These are phyloP conservation scores for Cenopis cana DNA, from an alignment of 2,888 invertebrate species.

Conservation along the genomic window DNA sequence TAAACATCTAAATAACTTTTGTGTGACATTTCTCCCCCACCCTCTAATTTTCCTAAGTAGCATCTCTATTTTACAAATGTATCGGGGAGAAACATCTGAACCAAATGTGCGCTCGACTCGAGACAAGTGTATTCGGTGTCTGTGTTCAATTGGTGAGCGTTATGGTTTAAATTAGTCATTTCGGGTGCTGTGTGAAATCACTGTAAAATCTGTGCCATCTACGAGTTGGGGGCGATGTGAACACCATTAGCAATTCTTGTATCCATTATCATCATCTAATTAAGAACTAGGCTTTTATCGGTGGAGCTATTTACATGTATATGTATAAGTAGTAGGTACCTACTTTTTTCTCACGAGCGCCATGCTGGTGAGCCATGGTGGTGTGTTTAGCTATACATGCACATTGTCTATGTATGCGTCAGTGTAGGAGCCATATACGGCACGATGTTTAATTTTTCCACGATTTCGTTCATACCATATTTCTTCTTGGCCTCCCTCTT, in stretches of 20 bases:
- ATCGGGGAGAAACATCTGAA: constrained; percentile 73
- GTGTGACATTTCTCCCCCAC: constrained; percentile 82
- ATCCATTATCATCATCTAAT: background rate
- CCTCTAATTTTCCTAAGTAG: constrained; percentile 84
- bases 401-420: no score
- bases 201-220: constrained; percentile 25
- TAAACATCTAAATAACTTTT: constrained; percentile 85
- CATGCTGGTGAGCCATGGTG: no score
- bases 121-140: constrained; percentile 43
- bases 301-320: no score
- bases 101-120: constrained; percentile 69
- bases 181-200: constrained; percentile 24
- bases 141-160: constrained; percentile 36
- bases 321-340: no score
- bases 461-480: no score
- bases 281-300: no score
- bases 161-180: constrained; percentile 45
- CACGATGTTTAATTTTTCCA: no score
- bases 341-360: no score
- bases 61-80: constrained; percentile 75
- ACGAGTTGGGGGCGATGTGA: background rate
- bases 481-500: no score
- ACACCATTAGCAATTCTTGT: constrained; percentile 4
- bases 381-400: no score
- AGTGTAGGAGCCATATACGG: no score